Conservation (phyloP, 2,888 invertebrate genomes). For the Noctua janthina region DNA sequence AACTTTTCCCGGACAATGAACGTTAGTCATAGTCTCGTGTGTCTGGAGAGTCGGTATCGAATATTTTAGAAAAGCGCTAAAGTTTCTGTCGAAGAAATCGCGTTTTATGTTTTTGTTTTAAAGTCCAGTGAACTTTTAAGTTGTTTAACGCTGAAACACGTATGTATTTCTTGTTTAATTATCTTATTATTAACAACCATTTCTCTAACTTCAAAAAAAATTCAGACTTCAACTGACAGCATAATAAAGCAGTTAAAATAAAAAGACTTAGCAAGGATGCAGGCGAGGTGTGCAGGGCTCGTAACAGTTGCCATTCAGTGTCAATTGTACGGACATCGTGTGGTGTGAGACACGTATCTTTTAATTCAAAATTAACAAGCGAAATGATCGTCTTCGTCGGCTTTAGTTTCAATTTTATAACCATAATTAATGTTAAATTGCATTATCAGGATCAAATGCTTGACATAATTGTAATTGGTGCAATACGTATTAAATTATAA, state of each 20-base stretch:
- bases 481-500: background rate
- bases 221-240: constrained; percentile 9
- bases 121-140: background rate
- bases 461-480: constrained; percentile 7
- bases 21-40: constrained; percentile 20
- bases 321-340: constrained; percentile 35
- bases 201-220: background rate
- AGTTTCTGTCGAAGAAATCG: background rate
- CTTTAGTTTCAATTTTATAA: constrained; percentile 41
- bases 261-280: constrained; percentile 45
- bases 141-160: background rate
- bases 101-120: background rate
- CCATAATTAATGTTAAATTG: constrained; percentile 22
- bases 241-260: constrained; percentile 32
- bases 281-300: constrained; percentile 43
- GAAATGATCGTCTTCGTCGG: constrained; percentile 10
- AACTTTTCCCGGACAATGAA: constrained; percentile 30
- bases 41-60: background rate
- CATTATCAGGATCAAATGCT: constrained; percentile 25
- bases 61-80: constrained; percentile 3
- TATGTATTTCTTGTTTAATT: constrained; percentile 1
- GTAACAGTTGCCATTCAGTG: constrained; percentile 46
- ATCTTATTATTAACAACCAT: background rate
- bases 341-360: constrained; percentile 35
- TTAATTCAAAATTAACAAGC: constrained; percentile 50